Base-by-base conservation (phyloP, 2,888 invertebrate species). In the Cistogaster globosa region DNA sequence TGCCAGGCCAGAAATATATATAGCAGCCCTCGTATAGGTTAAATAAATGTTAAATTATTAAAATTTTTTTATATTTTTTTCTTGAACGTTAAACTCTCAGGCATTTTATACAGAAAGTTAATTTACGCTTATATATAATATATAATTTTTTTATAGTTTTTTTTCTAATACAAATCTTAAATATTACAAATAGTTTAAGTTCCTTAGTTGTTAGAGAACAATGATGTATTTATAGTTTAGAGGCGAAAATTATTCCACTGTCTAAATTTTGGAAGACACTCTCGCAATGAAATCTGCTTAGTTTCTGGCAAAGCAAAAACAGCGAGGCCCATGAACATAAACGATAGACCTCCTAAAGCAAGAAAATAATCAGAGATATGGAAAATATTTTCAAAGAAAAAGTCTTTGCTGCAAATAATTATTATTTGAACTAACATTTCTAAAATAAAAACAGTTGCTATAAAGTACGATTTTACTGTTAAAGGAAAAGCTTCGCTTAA, bases 401-500 rank as follows among this genome's bases (percentile, higher is more conserved):
- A 9, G 5, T 12, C 3, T n/a, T 32, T 57, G n/a, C 45, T 55
- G 0, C 45, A 38, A 1, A 65, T 57, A 14, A 88, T 87, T 5
- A 89, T 86, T 9, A 91, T 86, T 22, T 86, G 88, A 12, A 89
- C 82, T 3, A 90, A 26, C 86, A 89, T 87, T 75, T 91, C 90
- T 2, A 87, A 57, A 5, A 82, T 82, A 55, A 89, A 91, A 5
- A 88, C 87, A 26, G 86, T 87, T 11, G 90, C 89, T n/a, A 90
- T 51, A 26, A 87, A 88, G 42, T 87, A 90, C 0, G 90, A 89
- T 45, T 92, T 91, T 0, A 89, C 81, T 0, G 88, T 77, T 63
- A 91, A 51, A 0, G 91, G 92, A 69, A 91, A 91, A 0, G 90
- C 92, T 78, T 91, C 91, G 0, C 90, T 89, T 22, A 91, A 84